Conservation (phyloP, 35 echinoderm and acorn worm genomes). For the Acanthaster planci region DNA sequence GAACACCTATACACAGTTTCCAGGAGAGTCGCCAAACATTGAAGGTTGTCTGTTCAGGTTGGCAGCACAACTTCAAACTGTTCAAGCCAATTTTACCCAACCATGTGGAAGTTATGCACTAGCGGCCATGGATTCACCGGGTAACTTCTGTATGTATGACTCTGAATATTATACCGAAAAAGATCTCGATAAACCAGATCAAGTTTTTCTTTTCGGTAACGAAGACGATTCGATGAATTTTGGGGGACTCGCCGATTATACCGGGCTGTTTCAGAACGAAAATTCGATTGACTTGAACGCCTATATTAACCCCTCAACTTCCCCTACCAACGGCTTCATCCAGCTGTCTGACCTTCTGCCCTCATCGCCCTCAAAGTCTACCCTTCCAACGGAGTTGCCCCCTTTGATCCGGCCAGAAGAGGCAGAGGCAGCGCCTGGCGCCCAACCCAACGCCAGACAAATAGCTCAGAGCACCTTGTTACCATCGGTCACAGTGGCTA, state of each 20-base stretch:
- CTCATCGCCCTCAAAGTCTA: background rate
- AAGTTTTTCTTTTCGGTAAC: slow-evolving; percentile 2
- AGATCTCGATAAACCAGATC: background rate
- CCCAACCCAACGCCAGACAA: too few relatives aligned
- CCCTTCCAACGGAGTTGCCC: background rate
- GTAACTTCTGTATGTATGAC: slow-evolving; percentile 29
- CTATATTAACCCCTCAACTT: slow-evolving; percentile 9
- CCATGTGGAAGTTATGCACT: slow-evolving; percentile 7
- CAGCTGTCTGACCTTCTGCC: background rate
- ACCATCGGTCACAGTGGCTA: slow-evolving; percentile 7
- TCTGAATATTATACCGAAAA: slow-evolving; percentile 11
- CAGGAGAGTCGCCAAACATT: background rate
- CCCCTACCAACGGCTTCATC: background rate
- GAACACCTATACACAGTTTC: background rate
- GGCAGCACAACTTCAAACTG: slow-evolving; percentile 9
- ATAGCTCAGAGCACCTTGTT: background rate
- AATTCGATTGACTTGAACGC: slow-evolving; percentile 43
- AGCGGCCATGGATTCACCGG: slow-evolving; percentile 14
- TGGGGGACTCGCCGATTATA: slow-evolving; percentile 45
- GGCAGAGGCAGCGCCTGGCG: background rate
- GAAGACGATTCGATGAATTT: slow-evolving; percentile 22
- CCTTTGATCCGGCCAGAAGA: slow-evolving; percentile 18
- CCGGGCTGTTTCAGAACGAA: slow-evolving; percentile 23
- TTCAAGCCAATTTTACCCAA: slow-evolving; percentile 5
- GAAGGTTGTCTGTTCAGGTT: slow-evolving; percentile 9